Base-by-base conservation (phyloP, 2,888 invertebrate species). In the Yponomeuta evonymella region DNA sequence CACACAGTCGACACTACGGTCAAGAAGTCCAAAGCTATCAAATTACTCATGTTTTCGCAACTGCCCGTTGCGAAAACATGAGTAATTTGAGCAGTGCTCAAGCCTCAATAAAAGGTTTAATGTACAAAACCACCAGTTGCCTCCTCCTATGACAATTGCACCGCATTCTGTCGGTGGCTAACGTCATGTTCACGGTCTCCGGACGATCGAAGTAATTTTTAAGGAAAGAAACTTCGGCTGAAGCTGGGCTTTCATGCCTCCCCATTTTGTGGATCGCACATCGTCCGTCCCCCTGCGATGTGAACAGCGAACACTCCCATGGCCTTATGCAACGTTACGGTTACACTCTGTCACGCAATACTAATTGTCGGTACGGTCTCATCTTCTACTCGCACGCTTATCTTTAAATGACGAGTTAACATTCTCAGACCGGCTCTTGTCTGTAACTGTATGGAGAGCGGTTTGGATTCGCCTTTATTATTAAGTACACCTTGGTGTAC, bases 301-400 rank as follows among this genome's bases (percentile, higher is more conserved):
- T n/a, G 43, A 67, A 33, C n/a, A 29, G 33, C n/a, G 81, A 82
- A 83, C 78, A 78, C 84, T 88, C 88, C 82, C 89, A 88, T 88
- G 85, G 84, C 78, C 81, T 83, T 87, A 88, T 80, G 79, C 79
- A 78, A 83, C 81, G 77, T 81, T 86, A 87, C 89, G 85, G 89
- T 89, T 89, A 86, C 79, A 83, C 75, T 76, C 78, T 83, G 84
- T 80, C 86, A 87, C 85, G 87, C 84, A 86, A 88, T 82, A 82
- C 84, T 84, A 87, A 86, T 84, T 83, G 83, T 78, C 79, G 79
- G 74, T 75, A 72, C 76, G 75, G 76, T 75, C 77, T 77, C 78
- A 76, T 81, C 81, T 80, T 81, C 73, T 15, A 71, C 74, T 67
- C 70, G 69, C 33, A 75, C 68, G 67, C 81, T 83, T 80, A 80